phyloP scores from a whole-genome alignment of 2,888 invertebrate genomes.

The Mimas tiliae region DNA sequence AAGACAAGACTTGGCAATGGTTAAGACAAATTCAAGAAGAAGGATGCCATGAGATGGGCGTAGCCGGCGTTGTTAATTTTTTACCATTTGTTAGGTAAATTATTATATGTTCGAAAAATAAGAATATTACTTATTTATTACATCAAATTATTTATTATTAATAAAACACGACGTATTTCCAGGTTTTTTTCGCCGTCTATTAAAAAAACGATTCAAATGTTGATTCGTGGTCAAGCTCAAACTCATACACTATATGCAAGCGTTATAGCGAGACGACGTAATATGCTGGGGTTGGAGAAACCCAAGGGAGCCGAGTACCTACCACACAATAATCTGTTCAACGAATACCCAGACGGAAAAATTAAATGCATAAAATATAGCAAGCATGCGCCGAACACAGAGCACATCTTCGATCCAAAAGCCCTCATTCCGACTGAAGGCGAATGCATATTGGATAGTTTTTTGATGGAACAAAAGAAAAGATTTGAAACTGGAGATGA shows the following conservation, averaged over 20 bases:
- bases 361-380: conserved; percentile 77
- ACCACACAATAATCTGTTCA: conserved; percentile 60
- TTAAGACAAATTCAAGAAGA: conserved; percentile 91
- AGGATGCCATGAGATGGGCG: conserved; percentile 92
- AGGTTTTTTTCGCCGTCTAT: conserved; percentile 87
- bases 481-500: conserved; percentile 69
- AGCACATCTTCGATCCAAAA: conserved; percentile 74
- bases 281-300: conserved; percentile 57
- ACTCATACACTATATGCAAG: conserved; percentile 89
- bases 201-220: conserved; percentile 85
- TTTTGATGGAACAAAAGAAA: conserved; percentile 85
- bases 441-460: conserved; percentile 87
- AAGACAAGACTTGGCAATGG: conserved; percentile 91
- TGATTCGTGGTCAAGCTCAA: conserved; percentile 88
- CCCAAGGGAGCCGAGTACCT: conserved; percentile 61
- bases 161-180: conserved; percentile 36
- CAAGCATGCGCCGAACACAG: conserved; percentile 58
- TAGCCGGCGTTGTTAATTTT: conserved; percentile 93
- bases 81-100: conserved; percentile 90
- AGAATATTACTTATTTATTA: neutral
- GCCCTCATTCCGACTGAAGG: conserved; percentile 69
- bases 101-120: neutral
- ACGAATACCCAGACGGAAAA: conserved; percentile 69
- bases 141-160: too few relatives aligned
- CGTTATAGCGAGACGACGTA: conserved; percentile 85